Evolutionary conservation across 2,113 vertebrate genomes (phyloP).

Genomic region (Sceloporus tristichus): DNA sequence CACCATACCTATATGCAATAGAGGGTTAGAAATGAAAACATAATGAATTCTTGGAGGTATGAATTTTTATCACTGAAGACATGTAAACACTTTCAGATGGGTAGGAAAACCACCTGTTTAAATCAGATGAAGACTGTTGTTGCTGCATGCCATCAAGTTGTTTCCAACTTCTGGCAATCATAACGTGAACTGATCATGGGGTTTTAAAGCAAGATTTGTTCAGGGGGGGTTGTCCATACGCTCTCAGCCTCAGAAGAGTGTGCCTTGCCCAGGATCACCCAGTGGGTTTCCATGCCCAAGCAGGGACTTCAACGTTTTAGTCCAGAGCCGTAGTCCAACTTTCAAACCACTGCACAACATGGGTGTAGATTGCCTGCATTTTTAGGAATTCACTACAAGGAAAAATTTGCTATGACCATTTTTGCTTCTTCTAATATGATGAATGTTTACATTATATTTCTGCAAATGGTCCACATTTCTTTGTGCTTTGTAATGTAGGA

Average conservation of each 20-base stretch:
- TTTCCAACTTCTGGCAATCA: too few species aligned
- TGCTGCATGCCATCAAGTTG: too few species aligned
- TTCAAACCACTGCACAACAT: too few species aligned
- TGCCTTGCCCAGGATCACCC: too few species aligned
- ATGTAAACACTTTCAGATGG: not conserved
- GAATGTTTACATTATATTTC: not conserved
- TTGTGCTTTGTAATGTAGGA: not conserved
- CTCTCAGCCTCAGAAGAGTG: too few species aligned
- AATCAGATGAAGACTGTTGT: not conserved
- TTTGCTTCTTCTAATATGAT: not conserved
- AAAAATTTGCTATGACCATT: not conserved
- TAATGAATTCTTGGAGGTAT: not conserved
- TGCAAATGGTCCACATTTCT: not conserved
- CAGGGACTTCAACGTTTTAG: too few species aligned
- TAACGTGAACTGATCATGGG: too few species aligned
- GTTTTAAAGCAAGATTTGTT: too few species aligned
- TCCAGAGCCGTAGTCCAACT: too few species aligned
- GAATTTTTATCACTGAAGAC: not conserved
- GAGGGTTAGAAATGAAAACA: constrained; percentile 46
- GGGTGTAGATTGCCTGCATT: not conserved
- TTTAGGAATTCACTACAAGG: not conserved
- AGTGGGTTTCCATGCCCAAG: too few species aligned
- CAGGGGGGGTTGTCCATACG: too few species aligned
- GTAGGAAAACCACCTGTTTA: not conserved
- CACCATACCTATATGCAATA: constrained; percentile 87